Conservation (phyloP, 1,140 invertebrate genomes). For the Episyrphus balteatus region DNA sequence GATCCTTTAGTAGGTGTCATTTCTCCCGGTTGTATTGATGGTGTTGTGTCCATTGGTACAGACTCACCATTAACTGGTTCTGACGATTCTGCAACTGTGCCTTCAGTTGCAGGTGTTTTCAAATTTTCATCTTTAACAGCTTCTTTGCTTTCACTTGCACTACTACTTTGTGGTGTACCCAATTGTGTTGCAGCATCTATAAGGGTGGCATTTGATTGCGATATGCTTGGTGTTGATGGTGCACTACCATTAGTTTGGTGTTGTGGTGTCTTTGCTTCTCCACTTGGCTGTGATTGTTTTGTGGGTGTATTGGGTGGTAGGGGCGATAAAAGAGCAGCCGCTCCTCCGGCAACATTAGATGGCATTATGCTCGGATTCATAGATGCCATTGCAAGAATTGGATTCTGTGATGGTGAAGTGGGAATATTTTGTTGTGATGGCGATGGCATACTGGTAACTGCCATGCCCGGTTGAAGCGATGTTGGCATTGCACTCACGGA, state of each 20-base stretch:
- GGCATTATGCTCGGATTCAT: slow-evolving; percentile 15
- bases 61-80: too few relatives aligned
- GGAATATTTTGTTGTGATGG: slow-evolving; percentile 5
- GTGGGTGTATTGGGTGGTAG: too few relatives aligned
- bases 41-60: neutral
- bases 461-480: slow-evolving; percentile 1
- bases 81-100: too few relatives aligned
- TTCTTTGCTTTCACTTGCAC: neutral
- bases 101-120: too few relatives aligned
- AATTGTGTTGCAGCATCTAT: slow-evolving; percentile 40
- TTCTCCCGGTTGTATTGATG: too few relatives aligned
- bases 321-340: too few relatives aligned
- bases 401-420: slow-evolving; percentile 26
- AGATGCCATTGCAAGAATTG: slow-evolving; percentile 32
- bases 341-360: slow-evolving; percentile 1
- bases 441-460: slow-evolving; percentile 3
- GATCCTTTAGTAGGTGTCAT: too few relatives aligned
- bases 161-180: slow-evolving; percentile 3
- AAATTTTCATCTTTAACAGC: too few relatives aligned
- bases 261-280: slow-evolving; percentile 9
- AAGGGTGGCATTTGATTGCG: slow-evolving; percentile 38
- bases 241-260: slow-evolving; percentile 9
- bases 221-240: slow-evolving; percentile 37
- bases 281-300: neutral
- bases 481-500: slow-evolving; percentile 27